A percentile compares a stretch with the other conserved stretches of the same genome.
Conservation (phyloP, 1,140 invertebrate species). For the Marisa cornuarietis region DNA sequence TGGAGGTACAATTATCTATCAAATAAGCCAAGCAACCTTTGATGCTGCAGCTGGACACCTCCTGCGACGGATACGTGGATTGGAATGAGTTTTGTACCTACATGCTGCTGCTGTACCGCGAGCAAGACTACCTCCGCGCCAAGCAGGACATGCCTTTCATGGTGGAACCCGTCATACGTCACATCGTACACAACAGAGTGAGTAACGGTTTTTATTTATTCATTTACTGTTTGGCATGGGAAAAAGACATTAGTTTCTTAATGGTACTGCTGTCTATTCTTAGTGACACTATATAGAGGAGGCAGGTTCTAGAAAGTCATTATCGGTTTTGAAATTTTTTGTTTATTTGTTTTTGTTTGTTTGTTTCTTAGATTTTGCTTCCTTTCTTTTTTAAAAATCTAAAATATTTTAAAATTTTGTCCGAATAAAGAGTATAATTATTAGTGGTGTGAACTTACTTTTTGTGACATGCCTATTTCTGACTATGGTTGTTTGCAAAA, state of each 20-base stretch:
- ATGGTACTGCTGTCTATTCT: not conserved
- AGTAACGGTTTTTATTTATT: constrained; percentile 20
- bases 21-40: no score
- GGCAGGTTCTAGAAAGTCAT: no score
- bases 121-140: constrained; percentile 63
- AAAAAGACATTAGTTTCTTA: not conserved
- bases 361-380: no score
- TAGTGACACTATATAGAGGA: no score
- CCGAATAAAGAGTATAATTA: no score
- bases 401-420: no score
- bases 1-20: no score
- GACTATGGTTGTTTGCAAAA: no score
- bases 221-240: not conserved
- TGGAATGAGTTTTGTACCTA: constrained; percentile 66
- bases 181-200: constrained; percentile 64
- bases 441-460: no score
- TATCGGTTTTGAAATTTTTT: not conserved
- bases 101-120: constrained; percentile 59
- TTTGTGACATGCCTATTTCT: no score
- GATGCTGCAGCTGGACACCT: constrained; percentile 57
- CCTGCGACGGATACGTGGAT: constrained; percentile 61
- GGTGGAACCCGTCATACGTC: constrained; percentile 61
- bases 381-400: no score
- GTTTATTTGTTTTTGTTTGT: no score
- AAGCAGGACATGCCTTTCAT: constrained; percentile 63